Percentiles rank a stretch among this genome's conserved stretches.
phyloP scores from a whole-genome alignment of 2,113 vertebrate species.

The Catharus fuscescens region DNA sequence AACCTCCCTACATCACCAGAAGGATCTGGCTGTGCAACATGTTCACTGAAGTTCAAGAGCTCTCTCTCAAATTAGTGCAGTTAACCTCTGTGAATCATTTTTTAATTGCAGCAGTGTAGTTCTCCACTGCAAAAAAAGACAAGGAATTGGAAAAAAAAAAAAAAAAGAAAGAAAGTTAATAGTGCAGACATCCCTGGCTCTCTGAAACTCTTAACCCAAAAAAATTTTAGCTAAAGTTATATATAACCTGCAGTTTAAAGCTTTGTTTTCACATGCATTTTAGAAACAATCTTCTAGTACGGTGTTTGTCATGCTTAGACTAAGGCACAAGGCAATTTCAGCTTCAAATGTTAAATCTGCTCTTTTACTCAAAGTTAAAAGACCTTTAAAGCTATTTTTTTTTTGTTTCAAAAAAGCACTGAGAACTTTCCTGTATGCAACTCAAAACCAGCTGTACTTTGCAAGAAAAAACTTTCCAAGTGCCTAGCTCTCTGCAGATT shows the following conservation, averaged over 20 bases:
- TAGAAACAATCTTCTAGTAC: background rate
- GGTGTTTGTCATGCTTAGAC: background rate
- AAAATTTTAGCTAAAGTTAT: background rate
- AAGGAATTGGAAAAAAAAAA: background rate
- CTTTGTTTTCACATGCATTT: background rate
- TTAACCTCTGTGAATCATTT: background rate
- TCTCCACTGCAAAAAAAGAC: background rate
- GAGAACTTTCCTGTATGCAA: conserved; percentile 27
- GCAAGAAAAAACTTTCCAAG: conserved; percentile 54
- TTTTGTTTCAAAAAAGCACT: background rate
- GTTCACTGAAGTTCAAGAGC: background rate
- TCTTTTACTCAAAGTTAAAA: background rate
- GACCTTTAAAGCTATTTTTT: background rate
- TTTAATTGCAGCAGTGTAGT: background rate
- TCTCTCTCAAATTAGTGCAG: background rate
- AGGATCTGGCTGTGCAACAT: background rate
- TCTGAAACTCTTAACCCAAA: background rate
- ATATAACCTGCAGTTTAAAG: background rate
- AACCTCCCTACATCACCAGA: background rate
- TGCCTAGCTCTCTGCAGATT: conserved; percentile 29
- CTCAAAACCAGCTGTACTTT: conserved; percentile 48
- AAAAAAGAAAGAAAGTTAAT: background rate
- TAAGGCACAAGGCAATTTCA: background rate
- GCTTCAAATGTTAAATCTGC: background rate
- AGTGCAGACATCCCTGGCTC: background rate